Evolutionary conservation across 2,888 invertebrate genomes (phyloP).

Genomic region (Philereme transversata): DNA sequence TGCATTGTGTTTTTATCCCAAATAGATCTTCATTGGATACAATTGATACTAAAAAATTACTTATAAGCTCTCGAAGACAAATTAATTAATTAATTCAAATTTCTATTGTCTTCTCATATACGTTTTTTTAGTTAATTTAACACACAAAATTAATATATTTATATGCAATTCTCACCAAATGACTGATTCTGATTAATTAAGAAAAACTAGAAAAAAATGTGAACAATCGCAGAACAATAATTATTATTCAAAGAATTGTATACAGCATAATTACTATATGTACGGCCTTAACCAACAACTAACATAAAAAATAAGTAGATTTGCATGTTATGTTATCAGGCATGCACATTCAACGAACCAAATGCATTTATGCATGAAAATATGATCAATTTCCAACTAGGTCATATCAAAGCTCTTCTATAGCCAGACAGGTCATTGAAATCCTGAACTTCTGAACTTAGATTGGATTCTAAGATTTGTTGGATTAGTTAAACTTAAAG

Average conservation of each 20-base stretch:
- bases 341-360: slow-evolving; percentile 14
- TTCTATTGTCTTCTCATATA: no score
- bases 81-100: no score
- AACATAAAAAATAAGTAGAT: slow-evolving; percentile 17
- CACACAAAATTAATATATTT: no score
- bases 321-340: slow-evolving; percentile 18
- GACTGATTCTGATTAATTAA: no score
- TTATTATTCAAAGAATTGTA: not conserved
- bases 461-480: slow-evolving; percentile 16
- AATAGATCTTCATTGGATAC: no score
- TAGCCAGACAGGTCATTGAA: slow-evolving; percentile 4
- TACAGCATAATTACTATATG: not conserved
- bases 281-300: not conserved
- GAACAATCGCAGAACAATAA: no score
- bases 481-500: not conserved
- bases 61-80: no score
- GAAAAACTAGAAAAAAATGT: no score
- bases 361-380: slow-evolving; percentile 23
- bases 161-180: no score
- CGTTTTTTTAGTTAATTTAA: no score
- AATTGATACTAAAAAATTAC: no score
- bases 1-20: no score
- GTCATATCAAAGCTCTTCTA: slow-evolving; percentile 10
- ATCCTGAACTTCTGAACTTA: slow-evolving; percentile 8
- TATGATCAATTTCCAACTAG: slow-evolving; percentile 14